Base-by-base conservation (phyloP, 2,797 vertebrate genomes). In the Melanotaenia maccullochi region DNA sequence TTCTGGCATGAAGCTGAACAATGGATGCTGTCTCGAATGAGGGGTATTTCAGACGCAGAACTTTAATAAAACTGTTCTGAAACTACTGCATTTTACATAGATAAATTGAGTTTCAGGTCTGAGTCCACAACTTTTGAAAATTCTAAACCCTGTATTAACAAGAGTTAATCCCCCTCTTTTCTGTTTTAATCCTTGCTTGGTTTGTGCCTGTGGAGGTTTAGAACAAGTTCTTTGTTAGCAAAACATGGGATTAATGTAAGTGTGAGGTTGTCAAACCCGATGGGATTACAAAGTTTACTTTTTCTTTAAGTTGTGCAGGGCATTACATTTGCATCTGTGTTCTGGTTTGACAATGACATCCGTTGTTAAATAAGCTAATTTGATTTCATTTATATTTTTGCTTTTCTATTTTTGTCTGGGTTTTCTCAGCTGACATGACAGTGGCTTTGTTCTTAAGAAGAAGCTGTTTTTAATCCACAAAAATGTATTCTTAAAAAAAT, bases 181-280 rank as follows among this genome's bases (percentile, higher is more conserved):
- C 58, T 42, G 65, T 75, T 65, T 20, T 90, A 92, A 91, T 91
- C 90, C 90, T 73, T 61, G 71, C 79, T 86, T 69, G 64, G 67
- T 85, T 84, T 87, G 79, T 76, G 90, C 72, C 73, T 58, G 69
- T 67, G 49, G 68, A 82, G 73, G 38, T 85, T 89, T 75, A 74
- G 68, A 84, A 80, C 76, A 78, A 32, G 14, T 62, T 76, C 68
- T 79, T 81, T 82, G 85, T 85, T 85, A 59, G 76, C 74, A 36
- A 38, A 90, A 90, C 85, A 79, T 66, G 64, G 80, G 88, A 91
- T 92, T 90, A 90, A 84, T 65, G 30, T 74, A 74, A 79, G 78
- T 74, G 75, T 79, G 83, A 85, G 75, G 64, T 81, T 40, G 58
- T 25, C 87, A 80, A 87, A 81, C 32, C 32, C 65, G 25, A 2